These are phyloP conservation scores for Phalacrocorax brasilianus DNA, from an alignment of 2,113 vertebrate species.

Conservation along the genomic window DNA sequence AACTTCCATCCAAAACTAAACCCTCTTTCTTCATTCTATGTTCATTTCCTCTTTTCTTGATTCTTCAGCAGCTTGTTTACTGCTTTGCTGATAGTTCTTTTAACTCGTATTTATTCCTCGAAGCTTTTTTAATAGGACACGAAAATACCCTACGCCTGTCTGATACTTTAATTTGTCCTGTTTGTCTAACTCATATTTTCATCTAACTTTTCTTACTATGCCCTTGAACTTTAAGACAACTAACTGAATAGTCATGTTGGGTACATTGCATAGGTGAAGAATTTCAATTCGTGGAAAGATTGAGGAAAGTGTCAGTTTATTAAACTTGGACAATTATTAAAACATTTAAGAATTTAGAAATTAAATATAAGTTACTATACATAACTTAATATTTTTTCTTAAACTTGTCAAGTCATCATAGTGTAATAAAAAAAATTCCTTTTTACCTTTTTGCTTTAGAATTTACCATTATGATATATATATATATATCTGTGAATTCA, in stretches of 20 bases:
- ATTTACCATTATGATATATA: neutral
- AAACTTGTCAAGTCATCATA: neutral
- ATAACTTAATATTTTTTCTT: neutral
- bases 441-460: neutral
- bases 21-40: neutral
- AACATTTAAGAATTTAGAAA: neutral
- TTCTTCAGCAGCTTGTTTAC: neutral
- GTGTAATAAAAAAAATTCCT: neutral
- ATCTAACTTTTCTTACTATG: neutral
- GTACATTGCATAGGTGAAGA: neutral
- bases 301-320: neutral
- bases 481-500: neutral
- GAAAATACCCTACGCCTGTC: neutral
- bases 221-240: too few species aligned
- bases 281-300: neutral
- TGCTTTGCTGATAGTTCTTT: neutral
- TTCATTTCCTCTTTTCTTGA: accelerated
- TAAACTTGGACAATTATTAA: neutral
- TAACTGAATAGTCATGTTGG: too few species aligned
- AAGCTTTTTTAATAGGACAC: neutral
- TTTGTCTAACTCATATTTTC: neutral
- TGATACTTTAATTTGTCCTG: neutral
- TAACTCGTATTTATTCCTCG: neutral
- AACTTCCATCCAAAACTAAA: neutral
- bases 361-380: neutral